Percentiles rank a stretch among this genome's conserved stretches.
These are phyloP conservation scores for Phyllotreta cruciferae DNA, from an alignment of 2,888 invertebrate genomes.

Conservation along the genomic window DNA sequence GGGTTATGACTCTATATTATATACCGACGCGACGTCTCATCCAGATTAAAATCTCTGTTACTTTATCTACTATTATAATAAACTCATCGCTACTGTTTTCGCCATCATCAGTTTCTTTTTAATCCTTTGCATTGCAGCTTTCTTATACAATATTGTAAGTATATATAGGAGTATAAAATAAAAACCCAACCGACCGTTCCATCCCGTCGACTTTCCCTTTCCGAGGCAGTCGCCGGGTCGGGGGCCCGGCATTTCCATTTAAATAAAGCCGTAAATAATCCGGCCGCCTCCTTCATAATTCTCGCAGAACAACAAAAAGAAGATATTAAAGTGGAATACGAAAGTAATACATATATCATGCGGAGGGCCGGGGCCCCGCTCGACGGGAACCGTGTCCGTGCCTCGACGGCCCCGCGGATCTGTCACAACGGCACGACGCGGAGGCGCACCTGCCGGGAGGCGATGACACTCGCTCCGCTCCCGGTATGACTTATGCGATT, in stretches of 20 bases:
- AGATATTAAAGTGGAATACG: constrained; percentile 37
- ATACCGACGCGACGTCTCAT: constrained; percentile 41
- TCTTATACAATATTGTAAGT: not conserved
- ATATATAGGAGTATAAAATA: constrained; percentile 8
- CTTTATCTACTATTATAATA: constrained; percentile 55
- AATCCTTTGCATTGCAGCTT: not conserved
- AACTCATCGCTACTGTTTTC: constrained; percentile 54
- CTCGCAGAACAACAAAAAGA: constrained; percentile 36
- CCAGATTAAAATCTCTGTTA: constrained; percentile 48
- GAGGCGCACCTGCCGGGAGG: constrained; percentile 54
- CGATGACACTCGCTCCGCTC: constrained; percentile 51
- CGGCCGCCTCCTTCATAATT: constrained; percentile 31
- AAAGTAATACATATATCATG: constrained; percentile 39
- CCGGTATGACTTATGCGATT: constrained; percentile 43
- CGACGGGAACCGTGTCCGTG: constrained; percentile 48
- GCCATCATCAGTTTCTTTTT: constrained; percentile 51
- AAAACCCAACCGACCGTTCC: constrained; percentile 4
- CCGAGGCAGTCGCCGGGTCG: not conserved
- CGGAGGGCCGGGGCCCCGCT: constrained; percentile 17
- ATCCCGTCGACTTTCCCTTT: constrained; percentile 1
- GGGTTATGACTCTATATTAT: constrained; percentile 55
- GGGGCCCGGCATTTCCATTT: constrained; percentile 30
- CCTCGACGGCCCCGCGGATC: constrained; percentile 51
- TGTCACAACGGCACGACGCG: constrained; percentile 52
- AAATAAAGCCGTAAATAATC: constrained; percentile 35